Evolutionary conservation across 2,797 vertebrate genomes (phyloP).

Genomic region (Enteromius treurensis): DNA sequence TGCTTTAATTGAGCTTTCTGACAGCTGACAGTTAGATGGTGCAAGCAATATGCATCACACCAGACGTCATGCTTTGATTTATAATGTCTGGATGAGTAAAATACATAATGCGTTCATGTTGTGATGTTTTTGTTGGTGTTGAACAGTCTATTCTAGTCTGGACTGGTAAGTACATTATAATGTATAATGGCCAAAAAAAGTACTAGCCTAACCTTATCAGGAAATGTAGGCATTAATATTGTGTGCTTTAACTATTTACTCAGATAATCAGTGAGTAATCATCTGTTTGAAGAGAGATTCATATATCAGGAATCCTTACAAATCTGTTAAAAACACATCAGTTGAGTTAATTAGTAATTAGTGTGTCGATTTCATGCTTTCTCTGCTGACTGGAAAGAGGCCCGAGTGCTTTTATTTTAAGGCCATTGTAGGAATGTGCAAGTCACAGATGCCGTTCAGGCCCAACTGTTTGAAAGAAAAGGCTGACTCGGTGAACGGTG

Average conservation of each 20-base stretch:
- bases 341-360: not conserved
- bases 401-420: constrained; percentile 14
- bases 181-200: not conserved
- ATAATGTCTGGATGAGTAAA: not conserved
- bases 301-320: not conserved
- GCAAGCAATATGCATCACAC: not conserved
- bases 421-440: constrained; percentile 18
- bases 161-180: not conserved
- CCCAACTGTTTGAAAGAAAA: constrained; percentile 52
- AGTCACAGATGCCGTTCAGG: constrained; percentile 32
- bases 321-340: not conserved
- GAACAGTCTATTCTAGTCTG: not conserved
- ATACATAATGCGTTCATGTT: not conserved
- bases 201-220: not conserved
- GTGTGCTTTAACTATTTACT: not conserved
- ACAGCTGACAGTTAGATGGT: constrained; percentile 4
- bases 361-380: not conserved
- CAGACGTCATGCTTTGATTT: not conserved
- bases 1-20: constrained; percentile 19
- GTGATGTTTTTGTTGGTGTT: not conserved
- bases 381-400: not conserved
- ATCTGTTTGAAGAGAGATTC: not conserved
- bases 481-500: constrained; percentile 50
- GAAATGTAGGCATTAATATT: not conserved
- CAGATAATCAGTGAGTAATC: not conserved